Base-by-base conservation (phyloP, 2,888 invertebrate genomes). In the Gibbula magus region DNA sequence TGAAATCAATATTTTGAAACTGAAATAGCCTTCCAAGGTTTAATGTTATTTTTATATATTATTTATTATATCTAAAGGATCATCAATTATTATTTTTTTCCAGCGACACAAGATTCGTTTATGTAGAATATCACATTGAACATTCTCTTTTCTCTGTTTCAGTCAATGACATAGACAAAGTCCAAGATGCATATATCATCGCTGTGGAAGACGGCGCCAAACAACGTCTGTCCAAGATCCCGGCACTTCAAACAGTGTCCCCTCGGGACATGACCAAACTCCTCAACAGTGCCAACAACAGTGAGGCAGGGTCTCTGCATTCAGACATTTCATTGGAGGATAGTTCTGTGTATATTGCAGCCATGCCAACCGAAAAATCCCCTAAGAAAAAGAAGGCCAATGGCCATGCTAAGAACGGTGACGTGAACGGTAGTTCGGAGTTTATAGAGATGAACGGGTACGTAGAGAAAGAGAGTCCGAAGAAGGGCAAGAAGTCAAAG, bases 121-220 rank as follows among this genome's bases (percentile, higher is more conserved):
- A n/a, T n/a, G n/a, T n/a, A n/a, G n/a, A n/a, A n/a, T n/a, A n/a
- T n/a, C n/a, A n/a, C 5, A 45, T 8, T 45, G 13, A 45, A 8
- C 2, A 66, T 61, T 45, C 2, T 70, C 8, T 70, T 22, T 35
- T 32, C 51, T 76, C 76, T 77, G 67, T 86, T 90, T 78, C 86
- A 89, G 90, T 80, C 39, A 77, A 80, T 53, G 80, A 81, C 39
- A 85, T 87, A 20, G 86, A 87, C 25, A 85, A 88, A 70, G 85
- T 98, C 92, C 97, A 97, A 94, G 97, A 98, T 96, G 98, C 98
- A 87, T 98, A 98, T 95, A 97, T 98, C 94, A 98, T 98, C 94
- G 98, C 98, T 87, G 97, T 98, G 93, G 98, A 98, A 94, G 97
- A 98, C 94, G 97, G 97, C 94, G 97, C 94, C 56, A 95, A 96